Evolutionary conservation across 2,113 vertebrate genomes (phyloP).

Genomic region (Macrotus californicus): DNA sequence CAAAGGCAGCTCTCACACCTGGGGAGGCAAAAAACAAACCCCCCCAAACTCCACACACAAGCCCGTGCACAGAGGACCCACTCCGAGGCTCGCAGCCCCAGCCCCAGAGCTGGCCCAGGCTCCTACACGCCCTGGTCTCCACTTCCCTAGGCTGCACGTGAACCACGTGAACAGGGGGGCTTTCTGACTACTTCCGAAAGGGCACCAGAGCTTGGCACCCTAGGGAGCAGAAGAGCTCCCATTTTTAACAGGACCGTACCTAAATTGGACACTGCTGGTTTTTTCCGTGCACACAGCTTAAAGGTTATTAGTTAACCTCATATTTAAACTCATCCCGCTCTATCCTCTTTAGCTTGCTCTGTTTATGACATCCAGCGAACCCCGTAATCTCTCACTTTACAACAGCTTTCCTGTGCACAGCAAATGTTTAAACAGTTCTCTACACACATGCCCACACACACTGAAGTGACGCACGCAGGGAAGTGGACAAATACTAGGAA

Average conservation of each 20-base stretch:
- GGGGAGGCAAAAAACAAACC: background rate
- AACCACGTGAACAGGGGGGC: background rate
- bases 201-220: background rate
- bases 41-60: no score
- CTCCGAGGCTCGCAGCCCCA: background rate
- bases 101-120: background rate
- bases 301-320: background rate
- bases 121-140: background rate
- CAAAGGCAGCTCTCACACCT: background rate
- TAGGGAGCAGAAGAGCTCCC: background rate
- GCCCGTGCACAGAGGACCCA: rapidly evolving
- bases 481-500: background rate
- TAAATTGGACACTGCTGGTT: background rate
- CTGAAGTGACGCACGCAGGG: background rate
- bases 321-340: background rate
- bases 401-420: background rate
- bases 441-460: background rate
- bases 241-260: background rate
- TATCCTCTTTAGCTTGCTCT: background rate
- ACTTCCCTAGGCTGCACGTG: background rate
- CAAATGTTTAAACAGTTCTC: slow-evolving; percentile 39
- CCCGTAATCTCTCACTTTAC: slow-evolving; percentile 29
- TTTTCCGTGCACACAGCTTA: background rate
- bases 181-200: background rate
- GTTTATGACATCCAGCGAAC: background rate